Evolutionary conservation across 2,888 invertebrate genomes (phyloP), one percentile per base, ranked within the genome.

Genomic region (Aplocera efformata): DNA sequence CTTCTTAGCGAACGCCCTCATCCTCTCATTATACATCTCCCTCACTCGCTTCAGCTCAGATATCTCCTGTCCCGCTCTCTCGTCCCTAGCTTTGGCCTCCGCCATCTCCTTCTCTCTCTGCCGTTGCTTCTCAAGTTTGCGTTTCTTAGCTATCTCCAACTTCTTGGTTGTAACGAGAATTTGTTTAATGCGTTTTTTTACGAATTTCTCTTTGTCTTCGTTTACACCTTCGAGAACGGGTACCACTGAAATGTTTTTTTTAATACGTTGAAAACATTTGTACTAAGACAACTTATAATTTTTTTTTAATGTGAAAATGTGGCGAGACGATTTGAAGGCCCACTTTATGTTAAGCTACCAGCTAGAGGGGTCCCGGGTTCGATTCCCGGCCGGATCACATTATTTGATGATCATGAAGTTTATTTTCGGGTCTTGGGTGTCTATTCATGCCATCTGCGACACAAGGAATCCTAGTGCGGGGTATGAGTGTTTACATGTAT

Each of bases 11-110:
- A 46, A 20, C 9, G 32, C 46, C 7, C 35, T 55, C 32, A 72
- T 66, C 1, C 64, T 60, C 26, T 54, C 50, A 11, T 72, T 72
- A 32, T 78, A 77, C 26, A 56, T 45, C 39, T 42, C 43, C 37
- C 76, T 64, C 28, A 67, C 39, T 47, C 54, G 50, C 54, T 72
- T 68, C 28, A 77, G 30, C 0, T 55, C 50, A 0, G 29, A 39
- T 1, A 40, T 36, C 17, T 64, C 60, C 10, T 48, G 57, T 6
- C 51, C 51, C 7, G 41, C 25, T 11, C 54, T 59, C 7, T 45
- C 51, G 26, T 49, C 49, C 1, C 29, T 32, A 1, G 36, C 4
- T 17, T 35, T 32, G 1, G 39, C 48, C 21, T 50, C 50, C 33
- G 36, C 27, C 4, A 4, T 22, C 11, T 38, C 38, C 4, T 23